Evolutionary conservation across 2,113 vertebrate species (phyloP).

Genomic region (Zingel zingel): DNA sequence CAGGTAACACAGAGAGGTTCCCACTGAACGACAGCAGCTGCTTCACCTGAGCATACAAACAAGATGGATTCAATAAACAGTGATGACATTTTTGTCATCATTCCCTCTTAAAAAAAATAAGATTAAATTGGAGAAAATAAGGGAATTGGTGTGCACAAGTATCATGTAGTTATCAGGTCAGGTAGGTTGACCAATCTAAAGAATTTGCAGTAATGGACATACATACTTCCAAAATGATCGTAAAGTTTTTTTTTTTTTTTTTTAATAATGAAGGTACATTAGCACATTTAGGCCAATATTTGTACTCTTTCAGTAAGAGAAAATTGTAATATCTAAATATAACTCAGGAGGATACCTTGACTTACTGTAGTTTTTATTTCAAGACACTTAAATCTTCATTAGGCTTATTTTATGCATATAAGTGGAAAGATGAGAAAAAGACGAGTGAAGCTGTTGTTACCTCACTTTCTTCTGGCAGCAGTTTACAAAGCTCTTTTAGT

Average conservation of each 20-base stretch:
- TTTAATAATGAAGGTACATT: neutral
- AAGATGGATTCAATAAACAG: neutral
- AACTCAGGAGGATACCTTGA: neutral
- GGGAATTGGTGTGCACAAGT: neutral
- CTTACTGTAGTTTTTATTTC: no score
- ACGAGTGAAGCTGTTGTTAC: conserved; percentile 62
- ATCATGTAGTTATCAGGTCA: neutral
- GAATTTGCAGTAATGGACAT: neutral
- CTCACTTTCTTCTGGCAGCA: conserved; percentile 86
- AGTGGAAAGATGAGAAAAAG: neutral
- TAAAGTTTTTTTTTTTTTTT: neutral
- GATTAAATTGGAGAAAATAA: neutral
- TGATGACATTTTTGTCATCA: no score
- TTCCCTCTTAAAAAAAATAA: neutral
- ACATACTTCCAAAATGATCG: neutral
- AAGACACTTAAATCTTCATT: neutral
- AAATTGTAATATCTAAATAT: neutral
- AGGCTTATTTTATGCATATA: neutral
- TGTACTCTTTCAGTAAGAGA: neutral
- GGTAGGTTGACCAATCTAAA: neutral
- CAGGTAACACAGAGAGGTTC: conserved; percentile 73
- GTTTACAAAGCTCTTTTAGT: conserved; percentile 84
- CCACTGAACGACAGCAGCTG: conserved; percentile 81
- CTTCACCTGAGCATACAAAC: conserved; percentile 77
- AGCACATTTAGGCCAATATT: neutral